phyloP scores from a whole-genome alignment of 2,113 vertebrate species.

The Accipiter virgatus region DNA sequence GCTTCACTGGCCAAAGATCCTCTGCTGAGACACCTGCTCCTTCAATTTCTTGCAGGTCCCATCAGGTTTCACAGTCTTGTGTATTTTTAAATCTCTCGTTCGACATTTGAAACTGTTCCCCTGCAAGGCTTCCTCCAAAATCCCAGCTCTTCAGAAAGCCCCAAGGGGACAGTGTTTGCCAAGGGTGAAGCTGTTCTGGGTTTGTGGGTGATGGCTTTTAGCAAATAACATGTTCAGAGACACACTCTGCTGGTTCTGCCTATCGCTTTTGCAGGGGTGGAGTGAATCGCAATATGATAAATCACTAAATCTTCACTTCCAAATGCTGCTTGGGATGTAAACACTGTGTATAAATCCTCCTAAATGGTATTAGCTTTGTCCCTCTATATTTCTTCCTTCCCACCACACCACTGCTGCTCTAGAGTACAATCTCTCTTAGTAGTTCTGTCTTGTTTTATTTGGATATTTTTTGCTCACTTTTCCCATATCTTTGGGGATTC shows the following conservation, averaged over 20 bases:
- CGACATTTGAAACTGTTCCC: not conserved
- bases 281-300: not conserved
- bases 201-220: not conserved
- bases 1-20: not conserved
- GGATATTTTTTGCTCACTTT: not conserved
- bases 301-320: not conserved
- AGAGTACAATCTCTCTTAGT: not conserved
- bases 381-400: not conserved
- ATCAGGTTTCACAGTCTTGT: not conserved
- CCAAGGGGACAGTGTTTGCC: not conserved
- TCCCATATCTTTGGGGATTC: not conserved
- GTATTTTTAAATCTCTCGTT: not conserved
- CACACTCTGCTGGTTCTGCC: not conserved
- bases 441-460: not conserved
- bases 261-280: not conserved
- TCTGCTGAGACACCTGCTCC: not conserved
- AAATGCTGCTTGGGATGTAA: not conserved
- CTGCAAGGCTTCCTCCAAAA: not conserved
- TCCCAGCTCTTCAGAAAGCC: not conserved
- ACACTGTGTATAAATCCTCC: not conserved
- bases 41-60: not conserved
- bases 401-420: not conserved
- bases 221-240: not conserved
- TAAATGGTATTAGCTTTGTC: not conserved
- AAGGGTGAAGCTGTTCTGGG: not conserved